Conservation (phyloP, 2,888 invertebrate genomes). For the Melinaea marsaeus region DNA sequence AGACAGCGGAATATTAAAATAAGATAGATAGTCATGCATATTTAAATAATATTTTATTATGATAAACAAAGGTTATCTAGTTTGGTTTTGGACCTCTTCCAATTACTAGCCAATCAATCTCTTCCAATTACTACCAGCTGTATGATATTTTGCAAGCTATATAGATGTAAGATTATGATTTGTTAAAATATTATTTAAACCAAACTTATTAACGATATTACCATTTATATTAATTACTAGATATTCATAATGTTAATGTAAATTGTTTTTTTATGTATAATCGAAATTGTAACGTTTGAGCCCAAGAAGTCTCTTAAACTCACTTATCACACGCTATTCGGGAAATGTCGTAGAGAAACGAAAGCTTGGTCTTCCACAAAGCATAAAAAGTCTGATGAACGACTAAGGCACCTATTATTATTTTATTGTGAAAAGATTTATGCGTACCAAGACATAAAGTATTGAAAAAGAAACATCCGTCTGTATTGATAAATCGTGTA, state of each 20-base stretch:
- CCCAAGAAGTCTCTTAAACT: conserved; percentile 31
- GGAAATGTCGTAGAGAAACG: conserved; percentile 34
- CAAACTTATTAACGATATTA: no score
- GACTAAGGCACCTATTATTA: conserved; percentile 44
- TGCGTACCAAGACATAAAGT: conserved; percentile 50
- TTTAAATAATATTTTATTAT: conserved; percentile 1
- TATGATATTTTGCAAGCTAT: conserved; percentile 12
- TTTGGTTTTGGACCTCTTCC: conserved; percentile 26
- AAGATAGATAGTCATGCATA: conserved; percentile 5
- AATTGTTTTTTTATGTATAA: no score
- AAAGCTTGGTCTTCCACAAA: conserved; percentile 35
- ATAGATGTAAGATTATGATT: neutral
- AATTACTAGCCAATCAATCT: conserved; percentile 32
- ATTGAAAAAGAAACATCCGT: conserved; percentile 39
- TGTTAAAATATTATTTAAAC: neutral
- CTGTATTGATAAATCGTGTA: no score
- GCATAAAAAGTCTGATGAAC: conserved; percentile 47
- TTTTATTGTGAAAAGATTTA: conserved; percentile 54
- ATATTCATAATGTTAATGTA: no score
- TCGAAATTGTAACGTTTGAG: conserved; percentile 14
- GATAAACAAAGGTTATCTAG: neutral
- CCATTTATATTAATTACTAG: no score
- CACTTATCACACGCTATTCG: conserved; percentile 34
- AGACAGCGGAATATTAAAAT: neutral
- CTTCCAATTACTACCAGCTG: conserved; percentile 31